Percentiles rank a stretch among this genome's conserved stretches.
phyloP scores from a whole-genome alignment of 2,888 invertebrate genomes.

The Liodrosophila aerea region DNA sequence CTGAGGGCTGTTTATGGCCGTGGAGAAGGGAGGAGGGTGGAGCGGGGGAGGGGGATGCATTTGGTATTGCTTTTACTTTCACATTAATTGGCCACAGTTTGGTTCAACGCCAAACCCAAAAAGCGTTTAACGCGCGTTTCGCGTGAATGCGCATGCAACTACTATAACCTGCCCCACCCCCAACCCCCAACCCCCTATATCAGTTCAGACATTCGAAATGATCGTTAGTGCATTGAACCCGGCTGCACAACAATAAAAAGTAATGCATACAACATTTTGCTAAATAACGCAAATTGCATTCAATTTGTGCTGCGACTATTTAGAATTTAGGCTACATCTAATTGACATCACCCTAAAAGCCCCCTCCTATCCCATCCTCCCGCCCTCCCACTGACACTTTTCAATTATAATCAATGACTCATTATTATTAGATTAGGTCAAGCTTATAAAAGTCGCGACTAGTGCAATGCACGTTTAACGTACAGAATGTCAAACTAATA shows the following conservation, averaged over 20 bases:
- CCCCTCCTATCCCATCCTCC: no score
- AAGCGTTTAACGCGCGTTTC: constrained; percentile 62
- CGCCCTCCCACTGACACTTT: no score
- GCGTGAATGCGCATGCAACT: constrained; percentile 51
- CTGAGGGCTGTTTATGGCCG: constrained; percentile 6
- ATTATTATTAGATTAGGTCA: no score
- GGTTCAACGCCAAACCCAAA: constrained; percentile 24
- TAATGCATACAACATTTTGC: constrained; percentile 1
- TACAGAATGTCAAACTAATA: no score
- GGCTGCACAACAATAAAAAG: constrained; percentile 3
- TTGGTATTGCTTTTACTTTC: constrained; percentile 52
- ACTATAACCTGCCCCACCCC: constrained; percentile 8
- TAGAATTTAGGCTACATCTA: background rate
- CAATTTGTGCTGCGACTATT: constrained; percentile 8
- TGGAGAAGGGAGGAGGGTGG: background rate
- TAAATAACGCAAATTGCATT: constrained; percentile 17
- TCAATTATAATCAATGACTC: no score
- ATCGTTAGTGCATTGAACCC: constrained; percentile 51
- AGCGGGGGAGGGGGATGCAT: constrained; percentile 1
- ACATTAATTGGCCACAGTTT: constrained; percentile 47
- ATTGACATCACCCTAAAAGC: no score
- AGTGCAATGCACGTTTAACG: no score
- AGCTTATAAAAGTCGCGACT: no score
- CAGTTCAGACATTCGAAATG: constrained; percentile 2
- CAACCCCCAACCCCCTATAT: background rate